These are phyloP conservation scores for Silurus meridionalis DNA, from an alignment of 2,113 vertebrate genomes.

Conservation along the genomic window DNA sequence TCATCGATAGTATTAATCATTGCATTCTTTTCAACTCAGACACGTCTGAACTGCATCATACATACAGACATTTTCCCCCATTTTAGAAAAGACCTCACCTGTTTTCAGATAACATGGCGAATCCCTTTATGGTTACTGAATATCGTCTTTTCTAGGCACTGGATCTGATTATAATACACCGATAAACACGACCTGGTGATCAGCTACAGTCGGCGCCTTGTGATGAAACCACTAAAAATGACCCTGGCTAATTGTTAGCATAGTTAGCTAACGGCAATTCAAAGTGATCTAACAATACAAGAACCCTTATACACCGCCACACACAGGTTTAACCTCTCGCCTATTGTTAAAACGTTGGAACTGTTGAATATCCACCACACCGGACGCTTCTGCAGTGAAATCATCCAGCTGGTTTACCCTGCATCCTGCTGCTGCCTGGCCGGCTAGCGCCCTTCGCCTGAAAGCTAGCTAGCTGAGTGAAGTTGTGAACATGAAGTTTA, in stretches of 20 bases:
- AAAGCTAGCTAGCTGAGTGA: neutral
- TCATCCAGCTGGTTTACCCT: constrained; percentile 11
- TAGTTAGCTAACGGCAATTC: neutral
- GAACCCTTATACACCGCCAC: neutral
- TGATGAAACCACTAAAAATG: no score
- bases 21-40: neutral
- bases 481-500: constrained; percentile 4
- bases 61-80: no score
- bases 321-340: neutral
- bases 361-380: no score
- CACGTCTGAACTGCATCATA: neutral
- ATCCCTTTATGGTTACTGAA: neutral
- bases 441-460: neutral
- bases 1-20: neutral
- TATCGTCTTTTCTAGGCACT: neutral
- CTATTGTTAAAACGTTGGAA: neutral
- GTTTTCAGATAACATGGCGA: constrained; percentile 74
- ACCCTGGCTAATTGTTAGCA: constrained; percentile 2
- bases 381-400: neutral
- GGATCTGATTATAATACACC: neutral
- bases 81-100: constrained; percentile 57
- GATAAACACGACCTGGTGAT: neutral
- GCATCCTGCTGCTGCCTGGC: constrained; percentile 21
- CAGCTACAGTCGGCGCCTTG: neutral
- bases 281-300: neutral